phyloP scores from a whole-genome alignment of 2,113 vertebrate genomes.

The Malurus cyaneus region DNA sequence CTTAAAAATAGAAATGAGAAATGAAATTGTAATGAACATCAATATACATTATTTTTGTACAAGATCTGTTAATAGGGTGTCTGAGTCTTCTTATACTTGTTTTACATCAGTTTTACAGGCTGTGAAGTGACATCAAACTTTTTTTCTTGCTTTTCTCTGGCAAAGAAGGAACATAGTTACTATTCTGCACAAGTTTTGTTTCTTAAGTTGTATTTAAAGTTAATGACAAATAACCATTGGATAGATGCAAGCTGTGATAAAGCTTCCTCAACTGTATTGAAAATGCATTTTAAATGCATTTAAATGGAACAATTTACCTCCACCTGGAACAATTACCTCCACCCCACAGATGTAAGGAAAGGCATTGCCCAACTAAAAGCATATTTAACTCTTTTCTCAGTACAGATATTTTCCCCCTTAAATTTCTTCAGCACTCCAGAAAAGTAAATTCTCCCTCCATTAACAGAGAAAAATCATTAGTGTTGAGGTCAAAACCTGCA shows the following conservation, averaged over 20 bases:
- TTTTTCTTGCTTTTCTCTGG: not conserved
- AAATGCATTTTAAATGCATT: not conserved
- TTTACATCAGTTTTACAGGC: not conserved
- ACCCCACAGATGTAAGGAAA: not conserved
- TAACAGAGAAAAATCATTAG: not conserved
- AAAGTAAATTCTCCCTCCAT: not conserved
- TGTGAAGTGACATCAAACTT: not conserved
- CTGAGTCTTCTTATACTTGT: not conserved
- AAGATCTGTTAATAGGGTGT: not conserved
- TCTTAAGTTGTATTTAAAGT: not conserved
- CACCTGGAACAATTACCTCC: not conserved
- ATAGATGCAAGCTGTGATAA: not conserved
- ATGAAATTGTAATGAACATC: not conserved
- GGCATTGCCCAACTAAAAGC: not conserved
- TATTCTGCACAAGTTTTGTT: not conserved
- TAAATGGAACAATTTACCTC: too few relatives aligned
- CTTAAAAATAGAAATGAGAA: not conserved
- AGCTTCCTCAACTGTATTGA: not conserved
- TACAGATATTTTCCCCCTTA: not conserved
- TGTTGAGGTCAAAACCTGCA: not conserved
- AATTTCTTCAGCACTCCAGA: not conserved
- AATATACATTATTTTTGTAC: not conserved
- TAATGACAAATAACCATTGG: not conserved
- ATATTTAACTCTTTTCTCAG: not conserved
- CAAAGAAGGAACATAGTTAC: not conserved